A percentile compares a stretch with the other conserved stretches of the same genome.
Evolutionary conservation across 2,113 vertebrate species (phyloP).

Genomic region (Otolemur garnettii): DNA sequence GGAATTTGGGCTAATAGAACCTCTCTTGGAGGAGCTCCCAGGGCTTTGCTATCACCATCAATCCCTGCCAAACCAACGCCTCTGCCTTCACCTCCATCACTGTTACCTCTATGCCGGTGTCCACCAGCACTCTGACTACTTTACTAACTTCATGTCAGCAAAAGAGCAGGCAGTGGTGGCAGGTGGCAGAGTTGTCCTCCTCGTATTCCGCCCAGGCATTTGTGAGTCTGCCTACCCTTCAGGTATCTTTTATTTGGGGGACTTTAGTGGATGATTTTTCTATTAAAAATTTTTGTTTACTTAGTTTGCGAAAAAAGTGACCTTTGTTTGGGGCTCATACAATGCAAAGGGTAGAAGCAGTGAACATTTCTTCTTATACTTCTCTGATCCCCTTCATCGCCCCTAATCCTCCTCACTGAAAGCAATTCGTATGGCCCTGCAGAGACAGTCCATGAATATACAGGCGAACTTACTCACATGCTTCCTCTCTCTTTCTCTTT

Average conservation of each 20-base stretch:
- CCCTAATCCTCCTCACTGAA: neutral
- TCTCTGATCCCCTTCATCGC: neutral
- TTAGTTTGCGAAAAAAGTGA: neutral
- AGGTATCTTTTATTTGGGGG: neutral
- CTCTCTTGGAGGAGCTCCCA: neutral
- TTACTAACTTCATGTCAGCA: neutral
- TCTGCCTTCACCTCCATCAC: neutral
- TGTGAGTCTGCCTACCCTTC: neutral
- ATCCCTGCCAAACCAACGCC: neutral
- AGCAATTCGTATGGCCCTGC: neutral
- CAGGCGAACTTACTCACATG: no score
- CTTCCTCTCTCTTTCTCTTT: neutral
- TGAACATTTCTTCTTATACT: neutral
- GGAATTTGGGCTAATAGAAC: neutral
- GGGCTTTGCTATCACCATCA: neutral
- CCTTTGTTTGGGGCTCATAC: neutral
- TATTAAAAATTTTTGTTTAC: constrained; percentile 2
- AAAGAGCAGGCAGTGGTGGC: neutral
- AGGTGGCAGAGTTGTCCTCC: neutral
- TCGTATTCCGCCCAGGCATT: neutral
- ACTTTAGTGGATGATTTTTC: neutral
- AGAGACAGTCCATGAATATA: no score
- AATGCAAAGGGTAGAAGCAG: neutral
- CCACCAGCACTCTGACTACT: neutral
- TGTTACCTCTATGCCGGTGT: no score